Conservation (phyloP, 2,888 invertebrate species). For the Unio delphinus region DNA sequence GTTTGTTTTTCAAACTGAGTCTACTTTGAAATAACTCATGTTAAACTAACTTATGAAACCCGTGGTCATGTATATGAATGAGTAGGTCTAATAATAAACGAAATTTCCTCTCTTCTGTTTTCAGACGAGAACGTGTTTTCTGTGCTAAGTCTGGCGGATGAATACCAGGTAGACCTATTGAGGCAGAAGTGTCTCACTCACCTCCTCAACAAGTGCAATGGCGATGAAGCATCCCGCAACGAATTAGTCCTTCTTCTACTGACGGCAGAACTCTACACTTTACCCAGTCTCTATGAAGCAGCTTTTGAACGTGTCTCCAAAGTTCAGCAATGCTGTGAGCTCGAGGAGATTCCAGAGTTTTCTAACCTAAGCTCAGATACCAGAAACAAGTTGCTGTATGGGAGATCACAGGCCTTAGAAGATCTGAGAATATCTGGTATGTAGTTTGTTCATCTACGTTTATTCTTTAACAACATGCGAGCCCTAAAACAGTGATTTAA, state of each 20-base stretch:
- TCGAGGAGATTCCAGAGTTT: conserved; percentile 21
- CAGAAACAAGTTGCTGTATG: conserved; percentile 15
- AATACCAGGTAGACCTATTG: conserved; percentile 37
- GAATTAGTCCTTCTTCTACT: conserved; percentile 32
- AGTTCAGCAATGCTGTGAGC: conserved; percentile 18
- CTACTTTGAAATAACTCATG: too few relatives aligned
- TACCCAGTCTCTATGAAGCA: conserved; percentile 27
- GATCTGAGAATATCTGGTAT: conserved; percentile 30
- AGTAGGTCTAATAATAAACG: too few relatives aligned
- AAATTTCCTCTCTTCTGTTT: conserved; percentile 1
- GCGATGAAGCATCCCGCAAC: conserved; percentile 17
- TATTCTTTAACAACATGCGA: too few relatives aligned
- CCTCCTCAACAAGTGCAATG: conserved; percentile 29
- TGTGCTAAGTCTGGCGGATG: conserved; percentile 34
- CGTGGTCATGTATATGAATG: too few relatives aligned
- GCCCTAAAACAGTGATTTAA: too few relatives aligned
- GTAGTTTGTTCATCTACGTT: too few relatives aligned
- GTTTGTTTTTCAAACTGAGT: too few relatives aligned
- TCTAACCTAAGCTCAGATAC: conserved; percentile 24
- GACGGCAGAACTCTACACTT: conserved; percentile 28
- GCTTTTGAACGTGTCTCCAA: conserved; percentile 30
- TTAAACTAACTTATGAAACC: too few relatives aligned
- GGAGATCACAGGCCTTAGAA: conserved; percentile 26
- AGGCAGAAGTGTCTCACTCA: conserved; percentile 33
- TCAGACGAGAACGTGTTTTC: conserved; percentile 35